phyloP scores from a whole-genome alignment of 2,888 invertebrate species.

The Protonemura montana region DNA sequence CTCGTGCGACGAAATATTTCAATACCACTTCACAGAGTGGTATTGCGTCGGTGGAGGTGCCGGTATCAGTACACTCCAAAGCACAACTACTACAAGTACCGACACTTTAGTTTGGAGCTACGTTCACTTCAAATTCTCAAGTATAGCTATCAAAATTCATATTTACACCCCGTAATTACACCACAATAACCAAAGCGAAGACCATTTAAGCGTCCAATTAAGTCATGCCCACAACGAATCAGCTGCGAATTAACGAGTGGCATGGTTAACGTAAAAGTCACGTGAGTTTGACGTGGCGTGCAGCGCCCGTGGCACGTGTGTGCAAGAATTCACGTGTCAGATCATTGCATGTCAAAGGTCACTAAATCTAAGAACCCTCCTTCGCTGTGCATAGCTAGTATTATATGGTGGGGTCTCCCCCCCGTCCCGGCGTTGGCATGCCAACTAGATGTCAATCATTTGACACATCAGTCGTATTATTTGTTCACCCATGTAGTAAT shows the following conservation, averaged over 20 bases:
- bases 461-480: conserved; percentile 8
- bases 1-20: too few species aligned
- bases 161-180: neutral
- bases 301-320: neutral
- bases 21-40: too few species aligned
- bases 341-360: conserved; percentile 25
- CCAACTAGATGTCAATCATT: conserved; percentile 4
- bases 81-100: neutral
- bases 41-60: neutral
- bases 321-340: conserved; percentile 17
- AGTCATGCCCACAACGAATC: neutral
- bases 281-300: neutral
- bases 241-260: neutral
- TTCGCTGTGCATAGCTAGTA: neutral
- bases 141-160: neutral
- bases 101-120: neutral
- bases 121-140: neutral
- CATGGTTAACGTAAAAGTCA: neutral
- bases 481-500: conserved; percentile 7
- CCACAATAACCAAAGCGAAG: neutral
- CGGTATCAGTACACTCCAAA: neutral
- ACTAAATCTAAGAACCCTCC: neutral
- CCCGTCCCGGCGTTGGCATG: conserved; percentile 13
- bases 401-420: neutral
- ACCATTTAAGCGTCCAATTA: neutral